Evolutionary conservation across 2,888 invertebrate species (phyloP), one percentile per base, ranked within the genome.

Genomic region (Schizotus pectinicornis): DNA sequence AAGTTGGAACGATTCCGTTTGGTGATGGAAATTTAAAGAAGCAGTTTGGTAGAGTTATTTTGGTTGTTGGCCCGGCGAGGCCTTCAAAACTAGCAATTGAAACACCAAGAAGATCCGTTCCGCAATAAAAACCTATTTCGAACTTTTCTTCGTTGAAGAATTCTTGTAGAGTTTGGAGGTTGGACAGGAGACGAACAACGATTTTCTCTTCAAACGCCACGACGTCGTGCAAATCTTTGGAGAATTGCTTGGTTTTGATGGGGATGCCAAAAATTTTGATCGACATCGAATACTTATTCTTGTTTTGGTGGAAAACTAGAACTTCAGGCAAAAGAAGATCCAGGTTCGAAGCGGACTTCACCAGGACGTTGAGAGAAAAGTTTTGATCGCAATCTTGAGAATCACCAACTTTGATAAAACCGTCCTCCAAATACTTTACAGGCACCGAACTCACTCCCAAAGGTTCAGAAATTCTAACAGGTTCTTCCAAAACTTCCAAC

Each of bases 311-410:
- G 48, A 79, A 78, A 1, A 79, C 77, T 11, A 77, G 45, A 5
- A 70, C 70, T 65, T 77, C 76, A 8, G 78, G 77, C 2, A 80
- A 64, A 1, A 87, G 73, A 67, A 82, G 63, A 62, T 87, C 83
- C 34, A 88, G 68, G 71, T 88, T 86, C 54, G 82, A 81, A 0
- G 84, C 83, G 6, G 80, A 79, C 14, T 83, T 83, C 12, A 87
- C 82, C 31, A 82, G 79, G 30, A 88, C 79, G 61, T 81, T 84
- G 2, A 88, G 77, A 0, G 84, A 67, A 72, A 85, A 88, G 36
- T 80, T 69, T 7, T 83, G 77, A 32, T 35, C 61, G 3, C 51
- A 60, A 6, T 65, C 53, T 0, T 75, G 77, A 7, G 63, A 62
- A 0, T 64, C 65, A 0, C 86, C 86, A 32, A 86, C 78, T 62